Evolutionary conservation across 37 sponge, comb jelly and placozoan species (phyloP).

Genomic region (Mnemiopsis leidyi): DNA sequence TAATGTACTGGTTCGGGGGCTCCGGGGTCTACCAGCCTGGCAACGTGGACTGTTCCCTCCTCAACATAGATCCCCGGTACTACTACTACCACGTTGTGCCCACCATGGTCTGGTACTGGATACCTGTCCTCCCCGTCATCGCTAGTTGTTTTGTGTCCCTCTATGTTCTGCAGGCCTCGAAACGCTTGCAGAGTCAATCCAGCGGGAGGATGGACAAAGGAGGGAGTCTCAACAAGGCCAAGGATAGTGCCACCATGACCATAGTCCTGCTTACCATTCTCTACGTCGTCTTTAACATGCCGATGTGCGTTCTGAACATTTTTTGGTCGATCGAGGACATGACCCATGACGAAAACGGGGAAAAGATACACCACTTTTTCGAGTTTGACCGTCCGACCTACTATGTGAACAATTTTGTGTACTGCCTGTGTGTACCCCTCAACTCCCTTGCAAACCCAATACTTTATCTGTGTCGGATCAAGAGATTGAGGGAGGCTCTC

Average conservation of each 20-base stretch:
- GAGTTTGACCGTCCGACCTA: conserved; percentile 21
- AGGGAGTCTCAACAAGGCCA: neutral
- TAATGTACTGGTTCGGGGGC: conserved; percentile 62
- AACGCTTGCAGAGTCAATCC: neutral
- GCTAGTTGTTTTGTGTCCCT: neutral
- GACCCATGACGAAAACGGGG: neutral
- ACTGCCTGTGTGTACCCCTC: conserved; percentile 53
- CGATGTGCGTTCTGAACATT: conserved; percentile 40
- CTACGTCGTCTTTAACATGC: conserved; percentile 49
- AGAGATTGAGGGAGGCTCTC: conserved; percentile 15
- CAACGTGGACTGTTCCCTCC: conserved; percentile 30
- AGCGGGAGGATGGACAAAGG: neutral
- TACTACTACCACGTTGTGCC: conserved; percentile 58
- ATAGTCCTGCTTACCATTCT: conserved; percentile 39
- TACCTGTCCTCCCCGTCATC: conserved; percentile 54
- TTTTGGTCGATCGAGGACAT: conserved; percentile 39
- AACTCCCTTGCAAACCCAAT: conserved; percentile 62
- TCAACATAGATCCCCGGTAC: neutral
- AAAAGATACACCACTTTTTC: neutral
- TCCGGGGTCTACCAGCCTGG: neutral
- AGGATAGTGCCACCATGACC: conserved; percentile 47
- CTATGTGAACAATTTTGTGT: conserved; percentile 39
- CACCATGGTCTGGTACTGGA: conserved; percentile 57
- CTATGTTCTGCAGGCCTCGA: conserved; percentile 1
- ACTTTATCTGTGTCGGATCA: conserved; percentile 43